Evolutionary conservation across 2,113 vertebrate species (phyloP).

Genomic region (Ramphastos sulfuratus): DNA sequence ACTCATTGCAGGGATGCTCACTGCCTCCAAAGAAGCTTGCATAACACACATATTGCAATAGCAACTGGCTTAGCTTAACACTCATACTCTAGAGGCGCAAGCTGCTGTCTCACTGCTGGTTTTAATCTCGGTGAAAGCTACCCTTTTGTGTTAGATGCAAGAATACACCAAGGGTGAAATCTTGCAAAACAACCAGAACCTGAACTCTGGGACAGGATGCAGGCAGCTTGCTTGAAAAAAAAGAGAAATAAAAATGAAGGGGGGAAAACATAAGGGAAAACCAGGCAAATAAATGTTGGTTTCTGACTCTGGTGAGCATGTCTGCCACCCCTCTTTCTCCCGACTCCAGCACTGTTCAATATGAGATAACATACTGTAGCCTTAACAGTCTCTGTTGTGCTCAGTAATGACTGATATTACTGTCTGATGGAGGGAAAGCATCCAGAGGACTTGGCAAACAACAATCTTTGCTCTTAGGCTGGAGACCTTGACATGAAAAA

Average conservation of each 20-base stretch:
- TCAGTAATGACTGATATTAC: neutral
- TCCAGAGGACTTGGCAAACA: slow-evolving; percentile 4
- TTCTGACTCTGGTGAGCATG: neutral
- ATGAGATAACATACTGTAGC: neutral
- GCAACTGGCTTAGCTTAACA: neutral
- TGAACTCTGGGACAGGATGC: neutral
- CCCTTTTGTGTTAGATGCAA: neutral
- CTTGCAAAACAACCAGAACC: neutral
- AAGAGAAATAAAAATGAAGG: neutral
- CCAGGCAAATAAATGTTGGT: neutral
- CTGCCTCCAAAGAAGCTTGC: neutral
- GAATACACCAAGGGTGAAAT: neutral
- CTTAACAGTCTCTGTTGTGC: neutral
- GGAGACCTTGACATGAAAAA: slow-evolving; percentile 49
- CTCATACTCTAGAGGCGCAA: neutral
- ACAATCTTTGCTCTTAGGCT: slow-evolving; percentile 6
- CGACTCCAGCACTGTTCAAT: neutral
- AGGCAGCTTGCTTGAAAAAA: neutral
- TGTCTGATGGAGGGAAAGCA: neutral
- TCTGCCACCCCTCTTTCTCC: neutral
- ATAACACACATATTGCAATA: neutral
- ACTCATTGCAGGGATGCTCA: neutral
- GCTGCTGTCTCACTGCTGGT: neutral
- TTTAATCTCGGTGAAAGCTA: neutral
- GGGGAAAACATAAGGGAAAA: neutral